Base-by-base conservation (phyloP, 2,888 invertebrate genomes). In the Dioctria linearis region DNA sequence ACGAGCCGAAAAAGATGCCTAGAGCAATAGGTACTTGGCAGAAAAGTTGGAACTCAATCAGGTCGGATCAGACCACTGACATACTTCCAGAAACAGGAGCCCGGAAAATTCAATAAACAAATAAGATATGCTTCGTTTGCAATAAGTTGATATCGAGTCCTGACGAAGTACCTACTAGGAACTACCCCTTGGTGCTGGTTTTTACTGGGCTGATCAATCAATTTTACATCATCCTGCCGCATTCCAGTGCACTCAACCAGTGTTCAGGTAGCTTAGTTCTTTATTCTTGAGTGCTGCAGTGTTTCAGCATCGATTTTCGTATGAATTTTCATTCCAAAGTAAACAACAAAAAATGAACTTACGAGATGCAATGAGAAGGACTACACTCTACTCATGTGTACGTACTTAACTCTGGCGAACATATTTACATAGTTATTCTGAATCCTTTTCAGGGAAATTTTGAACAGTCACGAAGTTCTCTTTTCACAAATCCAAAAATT, bases 241-340 rank as follows among this genome's bases (percentile, higher is more conserved):
- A 76, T 59, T 76, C 61, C 76, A 76, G 76, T 76, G 76, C 59
- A 76, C 61, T 59, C 61, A 59, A 61, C 61, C 59, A 61, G 61
- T 76, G 54, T 43, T 59, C 59, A 76, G 61, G 59, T 61, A 61
- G 43, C 61, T 61, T 61, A 46, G 57, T 61, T 76, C 61, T 61
- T 61, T 59, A 76, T 59, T 61, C 76, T n/a, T n/a, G n/a, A n/a
- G n/a, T n/a, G n/a, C n/a, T 76, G 76, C 76, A 76, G 76, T 76
- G 59, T 76, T 76, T 76, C 76, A 57, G 43, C 46, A 76, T 76
- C 76, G 76, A 76, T 76, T 76, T 76, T 76, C 43, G 61, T 61
- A 59, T 61, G 59, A 59, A 59, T 59, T 54, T 73, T 73, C 57
- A 51, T 73, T 73, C 73, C n/a, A 40, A 73, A 73, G 73, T 54